phyloP scores from a whole-genome alignment of 2,888 invertebrate genomes.

The Lottia gigantea region DNA sequence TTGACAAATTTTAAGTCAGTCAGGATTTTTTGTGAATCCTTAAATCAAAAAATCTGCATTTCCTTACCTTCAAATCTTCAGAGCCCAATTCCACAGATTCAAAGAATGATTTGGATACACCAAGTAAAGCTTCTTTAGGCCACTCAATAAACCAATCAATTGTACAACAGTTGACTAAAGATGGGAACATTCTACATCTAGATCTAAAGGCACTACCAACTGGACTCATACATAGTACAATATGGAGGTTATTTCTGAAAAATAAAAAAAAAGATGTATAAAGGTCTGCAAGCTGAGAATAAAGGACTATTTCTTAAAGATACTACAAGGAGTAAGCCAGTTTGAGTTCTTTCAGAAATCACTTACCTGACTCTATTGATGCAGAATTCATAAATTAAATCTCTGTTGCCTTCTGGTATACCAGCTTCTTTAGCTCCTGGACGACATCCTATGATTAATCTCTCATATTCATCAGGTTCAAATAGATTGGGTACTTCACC shows the following conservation, averaged over 20 bases:
- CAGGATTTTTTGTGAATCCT: no score
- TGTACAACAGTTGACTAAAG: slow-evolving; percentile 69
- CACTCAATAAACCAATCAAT: slow-evolving; percentile 78
- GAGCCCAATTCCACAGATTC: slow-evolving; percentile 73
- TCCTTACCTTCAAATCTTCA: slow-evolving; percentile 69
- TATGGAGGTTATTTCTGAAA: slow-evolving; percentile 80
- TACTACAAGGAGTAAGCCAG: no score
- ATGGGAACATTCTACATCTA: slow-evolving; percentile 69
- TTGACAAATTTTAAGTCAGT: not conserved
- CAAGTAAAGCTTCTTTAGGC: slow-evolving; percentile 87
- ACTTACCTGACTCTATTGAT: slow-evolving; percentile 78
- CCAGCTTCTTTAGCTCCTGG: slow-evolving; percentile 79
- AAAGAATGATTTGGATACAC: slow-evolving; percentile 81
- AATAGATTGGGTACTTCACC: slow-evolving; percentile 92
- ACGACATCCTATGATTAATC: slow-evolving; percentile 81
- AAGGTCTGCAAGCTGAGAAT: no score
- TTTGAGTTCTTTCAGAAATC: not conserved
- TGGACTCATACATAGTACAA: slow-evolving; percentile 91
- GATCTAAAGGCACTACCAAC: slow-evolving; percentile 87
- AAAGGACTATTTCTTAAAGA: not conserved
- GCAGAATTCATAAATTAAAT: slow-evolving; percentile 86
- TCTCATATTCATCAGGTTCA: slow-evolving; percentile 83
- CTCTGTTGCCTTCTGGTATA: slow-evolving; percentile 77
- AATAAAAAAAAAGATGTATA: not conserved
- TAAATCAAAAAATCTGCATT: no score